A percentile compares a stretch with the other conserved stretches of the same genome.
Evolutionary conservation across 2,797 vertebrate species (phyloP).

Genomic region (Danio jaintianensis): DNA sequence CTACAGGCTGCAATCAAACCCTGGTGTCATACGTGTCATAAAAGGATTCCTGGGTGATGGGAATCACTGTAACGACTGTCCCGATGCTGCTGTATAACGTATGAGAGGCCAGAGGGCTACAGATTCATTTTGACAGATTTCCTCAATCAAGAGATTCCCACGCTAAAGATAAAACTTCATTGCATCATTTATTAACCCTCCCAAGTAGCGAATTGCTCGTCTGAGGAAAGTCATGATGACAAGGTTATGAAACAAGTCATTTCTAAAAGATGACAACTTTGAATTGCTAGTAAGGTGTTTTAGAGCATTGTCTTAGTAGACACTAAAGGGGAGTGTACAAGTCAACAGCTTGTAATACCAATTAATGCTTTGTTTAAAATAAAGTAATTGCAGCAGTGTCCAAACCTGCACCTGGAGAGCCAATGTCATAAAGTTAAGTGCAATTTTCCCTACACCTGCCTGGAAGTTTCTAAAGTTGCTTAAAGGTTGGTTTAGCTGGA

Average conservation of each 20-base stretch:
- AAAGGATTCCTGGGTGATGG: not conserved
- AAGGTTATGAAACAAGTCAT: conserved; percentile 4
- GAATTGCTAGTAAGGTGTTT: not conserved
- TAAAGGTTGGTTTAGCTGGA: no score
- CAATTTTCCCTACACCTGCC: no score
- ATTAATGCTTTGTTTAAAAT: no score
- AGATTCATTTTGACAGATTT: conserved; percentile 32
- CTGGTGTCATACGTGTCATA: conserved; percentile 1
- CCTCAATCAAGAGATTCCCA: conserved; percentile 30
- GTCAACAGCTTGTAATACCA: no score
- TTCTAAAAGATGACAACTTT: not conserved
- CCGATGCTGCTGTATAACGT: not conserved
- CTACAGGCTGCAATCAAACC: conserved; percentile 8
- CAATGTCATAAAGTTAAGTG: no score
- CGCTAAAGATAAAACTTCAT: conserved; percentile 23
- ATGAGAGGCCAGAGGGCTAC: not conserved
- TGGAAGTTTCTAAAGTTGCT: no score
- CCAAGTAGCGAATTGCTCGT: conserved; percentile 21
- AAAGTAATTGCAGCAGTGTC: no score
- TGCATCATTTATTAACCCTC: conserved; percentile 15
- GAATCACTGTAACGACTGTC: not conserved
- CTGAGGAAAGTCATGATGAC: conserved; percentile 12
- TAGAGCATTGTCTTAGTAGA: not conserved
- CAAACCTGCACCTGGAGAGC: no score
- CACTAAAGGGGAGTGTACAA: no score